Evolutionary conservation across 2,888 invertebrate genomes (phyloP), one percentile per base, ranked within the genome.

Genomic region (Venusia cambrica): DNA sequence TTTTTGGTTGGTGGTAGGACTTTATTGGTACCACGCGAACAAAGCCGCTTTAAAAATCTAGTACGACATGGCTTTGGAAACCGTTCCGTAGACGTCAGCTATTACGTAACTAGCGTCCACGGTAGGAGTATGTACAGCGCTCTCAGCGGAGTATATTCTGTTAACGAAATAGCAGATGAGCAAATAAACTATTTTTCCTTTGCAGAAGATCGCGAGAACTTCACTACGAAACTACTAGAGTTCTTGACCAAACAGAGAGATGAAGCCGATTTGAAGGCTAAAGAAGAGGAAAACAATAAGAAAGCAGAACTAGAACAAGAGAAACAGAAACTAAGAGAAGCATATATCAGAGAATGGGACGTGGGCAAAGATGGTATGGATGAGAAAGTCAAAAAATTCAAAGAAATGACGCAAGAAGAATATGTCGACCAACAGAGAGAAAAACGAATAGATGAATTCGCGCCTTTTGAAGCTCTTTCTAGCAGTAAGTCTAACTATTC

Each of bases 361-460:
- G 69, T 91, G 10, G 93, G 93, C 1, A 93, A 93, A 68, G 89
- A 90, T 14, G 91, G 90, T 0, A 73, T 90, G 4, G 72, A 87
- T 32, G 84, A 57, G 0, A 76, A 89, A 67, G 62, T 48, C 38
- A 85, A 67, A 57, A 78, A 74, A 48, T 87, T 85, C 46, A 67
- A 57, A 54, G 90, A 91, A 62, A 90, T 93, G 88, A 88, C 90
- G 0, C 94, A 94, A 80, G 92, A 93, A 62, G 93, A 94, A 72
- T 94, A 94, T 90, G 89, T 93, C 3, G 89, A 92, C 44, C 92
- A 93, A 57, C 91, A 94, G 65, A 88, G 97, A 46, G 79, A 81
- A 30, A 92, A 94, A 61, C 88, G 97, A 46, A 80, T 87, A 10
- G 62, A 88, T 0, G 95, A 96, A 69, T 97, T 97, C 77, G 96